Evolutionary conservation across 2,113 vertebrate genomes (phyloP).

Genomic region (Pampusana beccarii): DNA sequence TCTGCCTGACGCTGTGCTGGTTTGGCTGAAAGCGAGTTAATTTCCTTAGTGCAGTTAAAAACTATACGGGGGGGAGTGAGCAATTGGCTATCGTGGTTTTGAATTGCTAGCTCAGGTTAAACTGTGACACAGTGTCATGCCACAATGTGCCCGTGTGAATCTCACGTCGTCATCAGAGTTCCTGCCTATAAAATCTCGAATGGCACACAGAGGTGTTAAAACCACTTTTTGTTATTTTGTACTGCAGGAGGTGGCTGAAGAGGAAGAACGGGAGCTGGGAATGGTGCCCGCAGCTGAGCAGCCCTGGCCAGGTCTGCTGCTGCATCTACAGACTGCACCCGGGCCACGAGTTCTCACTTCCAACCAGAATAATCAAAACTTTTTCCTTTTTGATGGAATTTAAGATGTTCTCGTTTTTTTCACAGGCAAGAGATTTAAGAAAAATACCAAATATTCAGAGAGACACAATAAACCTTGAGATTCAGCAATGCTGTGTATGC

Average conservation of each 20-base stretch:
- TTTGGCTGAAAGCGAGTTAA: too few species aligned
- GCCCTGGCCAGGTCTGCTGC: not conserved
- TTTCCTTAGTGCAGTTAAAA: too few species aligned
- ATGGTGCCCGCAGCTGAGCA: not conserved
- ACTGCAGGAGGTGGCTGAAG: not conserved
- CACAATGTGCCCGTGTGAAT: rapidly evolving
- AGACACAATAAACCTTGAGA: not conserved
- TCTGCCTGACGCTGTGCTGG: not conserved
- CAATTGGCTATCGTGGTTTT: too few species aligned
- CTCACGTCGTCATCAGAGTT: rapidly evolving
- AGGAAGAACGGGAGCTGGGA: rapidly evolving
- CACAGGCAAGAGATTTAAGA: not conserved
- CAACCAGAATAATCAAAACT: not conserved
- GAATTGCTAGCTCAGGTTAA: too few species aligned
- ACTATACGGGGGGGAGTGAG: too few species aligned
- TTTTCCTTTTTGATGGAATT: not conserved
- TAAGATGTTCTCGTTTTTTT: not conserved
- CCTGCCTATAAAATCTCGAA: not conserved
- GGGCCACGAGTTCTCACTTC: rapidly evolving
- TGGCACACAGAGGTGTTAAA: not conserved
- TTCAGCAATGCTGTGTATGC: not conserved
- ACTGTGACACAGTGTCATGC: too few species aligned
- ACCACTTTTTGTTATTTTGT: not conserved
- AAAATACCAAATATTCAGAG: not conserved
- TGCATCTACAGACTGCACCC: not conserved